Base-by-base conservation (phyloP, 1,140 invertebrate species). In the Chymomyza costata region DNA sequence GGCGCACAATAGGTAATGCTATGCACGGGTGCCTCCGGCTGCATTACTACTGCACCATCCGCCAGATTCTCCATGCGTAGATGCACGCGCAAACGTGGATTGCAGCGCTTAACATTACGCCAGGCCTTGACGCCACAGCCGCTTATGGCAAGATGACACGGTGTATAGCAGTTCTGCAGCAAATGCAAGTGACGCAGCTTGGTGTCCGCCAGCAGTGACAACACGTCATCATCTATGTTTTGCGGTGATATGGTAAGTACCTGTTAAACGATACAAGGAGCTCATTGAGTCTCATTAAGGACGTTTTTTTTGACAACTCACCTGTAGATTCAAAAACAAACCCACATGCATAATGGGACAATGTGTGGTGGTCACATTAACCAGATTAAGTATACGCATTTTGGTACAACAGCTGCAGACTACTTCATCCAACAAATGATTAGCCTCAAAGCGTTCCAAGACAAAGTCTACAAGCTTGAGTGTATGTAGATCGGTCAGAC, bases 401-500 rank as follows among this genome's bases (percentile, higher is more conserved):
- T 89, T 90, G 48, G 91, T 87, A 39, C 89, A 90, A 64, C 92
- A 92, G 45, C 87, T 88, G 28, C 86, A 82, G 46, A 92, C 91
- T 6, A 94, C 90, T 61, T 93, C 91, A 65, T 95, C 93, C 61
- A 95, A 86, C 18, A 95, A 86, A 83, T 90, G 88, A 48, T 90
- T 83, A 1, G 92, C 92, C 76, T 93, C 92, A 49, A 84, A 87
- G 34, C 84, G 88, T 52, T 94, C 93, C 25, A 96, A 82, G 85
- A 95, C 91, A 16, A 96, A 87, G 80, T 96, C 92, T 35, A 92
- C 89, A 30, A 96, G 68, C 65, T 93, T 91, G 6, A 96, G 76
- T 2, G 87, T 88, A 54, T 86, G 89, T 3, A 96, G 78, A 63
- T 89, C 87, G 16, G 86, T 87, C 19, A 96, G 86, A 68, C 93